Percentiles rank a stretch among this genome's conserved stretches.
Conservation (phyloP, 1,140 invertebrate genomes). For the Heterodera schachtii region DNA sequence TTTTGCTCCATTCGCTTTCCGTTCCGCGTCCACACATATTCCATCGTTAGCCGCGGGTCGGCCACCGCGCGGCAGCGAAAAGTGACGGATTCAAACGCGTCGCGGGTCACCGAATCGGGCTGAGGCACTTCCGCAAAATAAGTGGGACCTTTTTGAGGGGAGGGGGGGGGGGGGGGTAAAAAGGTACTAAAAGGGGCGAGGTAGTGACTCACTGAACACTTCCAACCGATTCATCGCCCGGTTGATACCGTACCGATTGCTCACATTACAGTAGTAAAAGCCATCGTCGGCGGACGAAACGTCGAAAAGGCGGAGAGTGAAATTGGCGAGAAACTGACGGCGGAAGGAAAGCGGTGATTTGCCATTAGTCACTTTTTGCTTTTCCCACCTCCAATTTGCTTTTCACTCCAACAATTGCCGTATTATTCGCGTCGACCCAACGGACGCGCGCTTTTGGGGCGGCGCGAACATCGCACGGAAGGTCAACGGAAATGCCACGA, state of each 20-base stretch:
- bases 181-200: constrained; percentile 10
- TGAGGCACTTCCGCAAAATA: constrained; percentile 61
- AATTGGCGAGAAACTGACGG: constrained; percentile 75
- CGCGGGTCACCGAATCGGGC: constrained; percentile 86
- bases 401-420: constrained; percentile 49
- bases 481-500: constrained; percentile 72
- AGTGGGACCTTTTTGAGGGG: constrained; percentile 54
- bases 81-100: constrained; percentile 83
- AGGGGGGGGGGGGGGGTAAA: constrained; percentile 11
- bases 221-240: constrained; percentile 77
- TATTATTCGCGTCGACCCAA: constrained; percentile 75
- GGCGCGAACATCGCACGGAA: constrained; percentile 90
- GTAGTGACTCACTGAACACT: constrained; percentile 76
- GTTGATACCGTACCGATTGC: constrained; percentile 85
- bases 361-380: too few species aligned
- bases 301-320: constrained; percentile 82
- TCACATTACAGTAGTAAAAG: constrained; percentile 84
- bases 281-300: constrained; percentile 83
- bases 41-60: constrained; percentile 78
- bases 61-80: constrained; percentile 88
- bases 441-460: constrained; percentile 90
- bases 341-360: too few species aligned
- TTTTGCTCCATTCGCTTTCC: constrained; percentile 67
- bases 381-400: constrained; percentile 56
- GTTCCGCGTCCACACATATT: constrained; percentile 81